A percentile compares a stretch with the other conserved stretches of the same genome.
Conservation (phyloP, 2,113 vertebrate species). For the Sardina pilchardus region DNA sequence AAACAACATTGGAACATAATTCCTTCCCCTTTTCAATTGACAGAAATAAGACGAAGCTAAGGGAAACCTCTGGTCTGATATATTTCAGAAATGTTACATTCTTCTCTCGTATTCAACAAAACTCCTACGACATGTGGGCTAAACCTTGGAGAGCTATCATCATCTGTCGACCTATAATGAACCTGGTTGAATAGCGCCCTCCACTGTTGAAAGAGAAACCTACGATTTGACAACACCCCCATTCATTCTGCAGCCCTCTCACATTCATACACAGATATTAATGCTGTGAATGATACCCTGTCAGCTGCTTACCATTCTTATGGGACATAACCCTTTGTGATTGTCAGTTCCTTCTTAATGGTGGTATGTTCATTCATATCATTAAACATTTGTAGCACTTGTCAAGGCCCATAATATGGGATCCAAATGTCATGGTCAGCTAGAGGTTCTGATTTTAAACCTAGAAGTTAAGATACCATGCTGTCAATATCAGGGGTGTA, state of each 20-base stretch:
- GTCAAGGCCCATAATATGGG: too few relatives aligned
- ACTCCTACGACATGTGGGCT: neutral
- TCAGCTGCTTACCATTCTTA: too few relatives aligned
- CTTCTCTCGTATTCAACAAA: neutral
- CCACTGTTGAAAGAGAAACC: neutral
- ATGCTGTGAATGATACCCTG: too few relatives aligned
- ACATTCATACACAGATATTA: neutral
- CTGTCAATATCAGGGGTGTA: too few relatives aligned
- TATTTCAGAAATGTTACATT: neutral
- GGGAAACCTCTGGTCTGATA: neutral
- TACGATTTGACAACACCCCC: neutral
- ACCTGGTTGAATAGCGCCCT: neutral
- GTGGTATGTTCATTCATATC: too few relatives aligned
- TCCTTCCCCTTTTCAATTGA: neutral
- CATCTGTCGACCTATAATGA: neutral
- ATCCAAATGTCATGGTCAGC: too few relatives aligned
- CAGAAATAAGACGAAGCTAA: neutral
- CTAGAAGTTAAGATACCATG: too few relatives aligned
- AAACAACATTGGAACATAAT: neutral
- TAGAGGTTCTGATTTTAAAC: too few relatives aligned
- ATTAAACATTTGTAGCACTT: too few relatives aligned
- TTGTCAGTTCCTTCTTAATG: too few relatives aligned
- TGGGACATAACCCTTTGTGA: too few relatives aligned
- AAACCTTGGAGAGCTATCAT: neutral
- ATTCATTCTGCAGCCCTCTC: neutral